Conservation (phyloP, 1,140 invertebrate genomes). For the Eubasilissa regina region DNA sequence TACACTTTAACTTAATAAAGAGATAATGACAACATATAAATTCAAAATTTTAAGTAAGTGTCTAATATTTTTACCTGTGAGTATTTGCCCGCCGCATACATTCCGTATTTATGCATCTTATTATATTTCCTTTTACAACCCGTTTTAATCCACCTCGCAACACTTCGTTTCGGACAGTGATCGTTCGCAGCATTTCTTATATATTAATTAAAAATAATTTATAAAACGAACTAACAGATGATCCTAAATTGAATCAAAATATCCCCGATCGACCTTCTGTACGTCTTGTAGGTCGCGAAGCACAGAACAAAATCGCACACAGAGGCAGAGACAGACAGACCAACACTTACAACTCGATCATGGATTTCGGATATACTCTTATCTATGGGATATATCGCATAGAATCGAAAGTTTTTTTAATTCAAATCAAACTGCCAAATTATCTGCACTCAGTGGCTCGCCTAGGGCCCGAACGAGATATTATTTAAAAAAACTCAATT, state of each 20-base stretch:
- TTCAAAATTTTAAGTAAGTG: constrained; percentile 19
- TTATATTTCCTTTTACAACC: constrained; percentile 72
- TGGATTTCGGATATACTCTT: no score
- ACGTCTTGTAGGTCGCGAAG: constrained; percentile 68
- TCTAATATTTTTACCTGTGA: constrained; percentile 65
- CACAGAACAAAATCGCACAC: constrained; percentile 20
- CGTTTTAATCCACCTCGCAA: constrained; percentile 74
- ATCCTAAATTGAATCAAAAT: constrained; percentile 42
- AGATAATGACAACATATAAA: neutral
- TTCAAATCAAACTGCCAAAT: no score
- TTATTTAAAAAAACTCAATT: no score
- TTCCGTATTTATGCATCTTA: constrained; percentile 75
- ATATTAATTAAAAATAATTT: constrained; percentile 45
- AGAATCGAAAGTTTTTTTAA: no score
- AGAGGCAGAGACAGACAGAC: neutral
- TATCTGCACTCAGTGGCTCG: no score
- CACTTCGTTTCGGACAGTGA: constrained; percentile 77
- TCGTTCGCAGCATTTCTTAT: constrained; percentile 77
- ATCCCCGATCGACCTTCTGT: constrained; percentile 68
- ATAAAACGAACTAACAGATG: constrained; percentile 28
- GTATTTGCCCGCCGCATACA: constrained; percentile 75
- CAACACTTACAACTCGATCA: neutral
- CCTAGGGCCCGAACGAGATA: no score
- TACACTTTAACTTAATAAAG: neutral
- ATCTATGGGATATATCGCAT: no score